phyloP scores from a whole-genome alignment of 2,888 invertebrate species.

The Schizaphis graminum region DNA sequence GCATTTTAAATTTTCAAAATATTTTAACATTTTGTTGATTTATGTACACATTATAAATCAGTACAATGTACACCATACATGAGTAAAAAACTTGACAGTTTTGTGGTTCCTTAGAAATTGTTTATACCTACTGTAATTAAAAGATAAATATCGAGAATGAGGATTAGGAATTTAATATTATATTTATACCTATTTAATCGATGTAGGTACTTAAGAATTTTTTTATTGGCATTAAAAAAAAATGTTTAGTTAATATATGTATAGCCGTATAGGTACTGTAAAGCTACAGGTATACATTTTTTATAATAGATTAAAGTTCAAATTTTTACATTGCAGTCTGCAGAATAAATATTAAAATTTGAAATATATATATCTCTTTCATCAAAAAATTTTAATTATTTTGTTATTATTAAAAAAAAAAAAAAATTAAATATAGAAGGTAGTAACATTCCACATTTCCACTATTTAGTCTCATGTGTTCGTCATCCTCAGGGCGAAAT shows the following conservation, averaged over 20 bases:
- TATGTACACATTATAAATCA: neutral
- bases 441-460: neutral
- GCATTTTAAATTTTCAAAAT: neutral
- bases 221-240: neutral
- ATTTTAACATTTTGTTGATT: neutral
- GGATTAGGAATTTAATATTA: too few relatives aligned
- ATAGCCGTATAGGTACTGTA: too few relatives aligned
- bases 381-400: neutral
- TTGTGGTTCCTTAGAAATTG: too few relatives aligned
- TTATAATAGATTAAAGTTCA: neutral
- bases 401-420: neutral
- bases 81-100: too few relatives aligned
- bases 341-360: neutral
- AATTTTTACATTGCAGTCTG: neutral
- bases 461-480: too few relatives aligned
- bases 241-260: neutral
- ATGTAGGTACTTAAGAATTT: neutral
- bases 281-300: neutral
- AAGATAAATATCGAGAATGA: too few relatives aligned
- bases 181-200: too few relatives aligned
- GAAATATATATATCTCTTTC: neutral
- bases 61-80: too few relatives aligned
- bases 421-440: neutral
- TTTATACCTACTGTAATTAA: too few relatives aligned
- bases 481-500: too few relatives aligned